Evolutionary conservation across 2,113 vertebrate genomes (phyloP).

Genomic region (Notothenia rossii): DNA sequence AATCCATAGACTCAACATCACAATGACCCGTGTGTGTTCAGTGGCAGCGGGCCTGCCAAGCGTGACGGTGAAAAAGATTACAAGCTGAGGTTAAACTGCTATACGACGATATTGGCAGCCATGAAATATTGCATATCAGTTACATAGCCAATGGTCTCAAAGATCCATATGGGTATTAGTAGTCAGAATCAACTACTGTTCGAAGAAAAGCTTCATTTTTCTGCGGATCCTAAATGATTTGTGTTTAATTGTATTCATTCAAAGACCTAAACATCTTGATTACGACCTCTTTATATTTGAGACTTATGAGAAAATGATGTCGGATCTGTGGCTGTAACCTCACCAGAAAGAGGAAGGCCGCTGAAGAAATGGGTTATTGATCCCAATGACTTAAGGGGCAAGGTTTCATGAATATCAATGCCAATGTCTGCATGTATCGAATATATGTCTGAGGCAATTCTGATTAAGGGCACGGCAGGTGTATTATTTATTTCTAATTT

Average conservation of each 20-base stretch:
- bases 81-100: conserved; percentile 38
- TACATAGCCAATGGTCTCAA: neutral
- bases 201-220: neutral
- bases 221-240: neutral
- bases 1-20: conserved; percentile 49
- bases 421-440: no score
- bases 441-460: neutral
- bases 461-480: neutral
- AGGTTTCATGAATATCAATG: conserved; percentile 19
- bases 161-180: no score
- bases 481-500: neutral
- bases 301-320: neutral
- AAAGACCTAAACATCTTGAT: neutral
- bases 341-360: neutral
- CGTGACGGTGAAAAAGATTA: conserved; percentile 31
- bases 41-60: neutral
- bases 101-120: neutral
- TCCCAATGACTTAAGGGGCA: conserved; percentile 18
- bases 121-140: conserved; percentile 18
- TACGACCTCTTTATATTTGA: neutral
- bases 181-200: no score
- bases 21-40: conserved; percentile 45
- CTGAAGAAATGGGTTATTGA: conserved; percentile 51
- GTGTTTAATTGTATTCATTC: neutral
- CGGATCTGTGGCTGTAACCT: neutral